These are phyloP conservation scores for Orycteropus afer DNA, from an alignment of 2,113 vertebrate species.

Conservation along the genomic window DNA sequence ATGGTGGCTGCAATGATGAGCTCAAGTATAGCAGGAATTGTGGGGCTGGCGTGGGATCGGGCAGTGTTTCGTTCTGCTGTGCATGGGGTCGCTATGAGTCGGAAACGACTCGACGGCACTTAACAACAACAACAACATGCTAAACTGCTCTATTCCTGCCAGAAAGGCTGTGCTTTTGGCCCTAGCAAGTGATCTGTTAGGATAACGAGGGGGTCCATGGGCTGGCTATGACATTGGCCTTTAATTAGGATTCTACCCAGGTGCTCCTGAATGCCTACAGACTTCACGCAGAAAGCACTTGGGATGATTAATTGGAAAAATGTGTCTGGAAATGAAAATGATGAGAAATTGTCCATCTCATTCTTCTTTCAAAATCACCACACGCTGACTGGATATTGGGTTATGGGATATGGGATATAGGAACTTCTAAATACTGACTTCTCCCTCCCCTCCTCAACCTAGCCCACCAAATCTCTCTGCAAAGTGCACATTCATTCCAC, in stretches of 20 bases:
- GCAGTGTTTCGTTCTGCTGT: too few species aligned
- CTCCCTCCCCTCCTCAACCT: too few species aligned
- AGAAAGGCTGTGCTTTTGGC: background rate
- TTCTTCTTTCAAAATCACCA: background rate
- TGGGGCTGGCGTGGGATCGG: too few species aligned
- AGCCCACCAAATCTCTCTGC: background rate
- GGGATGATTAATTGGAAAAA: background rate
- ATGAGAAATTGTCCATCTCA: background rate
- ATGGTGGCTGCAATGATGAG: too few species aligned
- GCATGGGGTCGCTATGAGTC: too few species aligned
- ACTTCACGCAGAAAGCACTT: accelerated
- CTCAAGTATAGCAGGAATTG: too few species aligned
- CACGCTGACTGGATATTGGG: accelerated
- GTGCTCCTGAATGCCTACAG: background rate
- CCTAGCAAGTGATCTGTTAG: background rate
- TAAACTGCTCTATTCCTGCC: background rate
- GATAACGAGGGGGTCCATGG: background rate
- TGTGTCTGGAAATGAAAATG: background rate
- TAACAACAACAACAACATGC: too few species aligned
- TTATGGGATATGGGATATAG: too few species aligned
- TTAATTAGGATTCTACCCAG: background rate
- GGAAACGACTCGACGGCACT: too few species aligned
- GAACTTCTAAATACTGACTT: background rate
- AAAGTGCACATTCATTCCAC: background rate
- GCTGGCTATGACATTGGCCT: background rate